These are phyloP conservation scores for Deladenus siricidicola DNA, from an alignment of 2,888 invertebrate genomes.

Conservation along the genomic window DNA sequence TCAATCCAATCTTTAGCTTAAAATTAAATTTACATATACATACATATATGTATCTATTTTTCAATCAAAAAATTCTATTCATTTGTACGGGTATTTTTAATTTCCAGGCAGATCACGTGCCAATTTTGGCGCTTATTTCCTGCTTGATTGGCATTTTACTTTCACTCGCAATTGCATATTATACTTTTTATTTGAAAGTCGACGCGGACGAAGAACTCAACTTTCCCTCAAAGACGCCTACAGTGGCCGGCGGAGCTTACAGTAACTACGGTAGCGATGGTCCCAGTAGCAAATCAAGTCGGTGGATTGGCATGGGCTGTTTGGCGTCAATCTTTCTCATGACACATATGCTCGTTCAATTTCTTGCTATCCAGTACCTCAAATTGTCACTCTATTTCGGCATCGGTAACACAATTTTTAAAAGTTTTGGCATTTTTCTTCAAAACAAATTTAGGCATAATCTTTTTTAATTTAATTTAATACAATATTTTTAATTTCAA, in stretches of 20 bases:
- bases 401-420: background rate
- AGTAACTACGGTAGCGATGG: background rate
- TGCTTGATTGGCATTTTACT: background rate
- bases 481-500: background rate
- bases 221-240: background rate
- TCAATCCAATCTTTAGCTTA: too few species aligned
- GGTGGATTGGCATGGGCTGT: background rate
- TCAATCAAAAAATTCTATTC: too few species aligned
- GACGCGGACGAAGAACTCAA: background rate
- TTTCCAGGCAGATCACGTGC: background rate
- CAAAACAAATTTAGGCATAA: background rate
- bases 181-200: background rate
- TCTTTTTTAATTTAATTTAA: background rate
- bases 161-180: background rate
- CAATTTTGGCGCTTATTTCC: background rate
- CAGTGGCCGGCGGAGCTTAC: background rate
- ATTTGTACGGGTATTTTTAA: too few species aligned
- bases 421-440: background rate
- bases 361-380: background rate
- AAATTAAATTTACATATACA: too few species aligned
- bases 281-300: background rate
- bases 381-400: background rate
- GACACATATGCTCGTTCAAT: conserved; percentile 4
- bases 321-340: conserved; percentile 1
- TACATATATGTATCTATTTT: too few species aligned